phyloP scores from a whole-genome alignment of 2,113 vertebrate species.

The Tricholaema leucomelas region DNA sequence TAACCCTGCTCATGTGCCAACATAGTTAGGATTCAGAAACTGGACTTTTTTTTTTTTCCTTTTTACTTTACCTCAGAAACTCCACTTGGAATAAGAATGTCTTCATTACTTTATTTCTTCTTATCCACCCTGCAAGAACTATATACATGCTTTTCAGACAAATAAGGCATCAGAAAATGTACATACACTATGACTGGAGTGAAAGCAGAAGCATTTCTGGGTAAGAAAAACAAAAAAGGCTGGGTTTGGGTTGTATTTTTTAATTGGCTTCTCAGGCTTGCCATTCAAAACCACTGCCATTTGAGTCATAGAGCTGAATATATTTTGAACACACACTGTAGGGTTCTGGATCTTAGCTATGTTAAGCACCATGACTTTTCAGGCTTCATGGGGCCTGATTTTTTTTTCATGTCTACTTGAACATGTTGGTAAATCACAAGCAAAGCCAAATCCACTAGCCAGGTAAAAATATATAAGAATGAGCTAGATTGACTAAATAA shows the following conservation, averaged over 20 bases:
- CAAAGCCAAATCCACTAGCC: neutral
- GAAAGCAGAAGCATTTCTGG: neutral
- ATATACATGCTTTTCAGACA: neutral
- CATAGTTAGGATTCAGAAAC: neutral
- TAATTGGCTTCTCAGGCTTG: neutral
- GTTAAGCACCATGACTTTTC: neutral
- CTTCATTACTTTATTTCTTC: neutral
- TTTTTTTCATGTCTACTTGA: neutral
- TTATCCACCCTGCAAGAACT: neutral
- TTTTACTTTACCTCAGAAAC: neutral
- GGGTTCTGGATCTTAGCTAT: neutral
- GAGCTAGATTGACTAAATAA: neutral
- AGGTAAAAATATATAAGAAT: neutral
- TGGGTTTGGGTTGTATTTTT: neutral
- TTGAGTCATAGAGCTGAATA: neutral
- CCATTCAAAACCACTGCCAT: neutral
- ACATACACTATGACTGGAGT: neutral
- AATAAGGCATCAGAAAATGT: neutral
- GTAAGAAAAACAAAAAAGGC: neutral
- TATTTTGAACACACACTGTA: neutral
- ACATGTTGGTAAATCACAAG: neutral
- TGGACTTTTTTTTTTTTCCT: neutral
- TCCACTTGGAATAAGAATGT: neutral
- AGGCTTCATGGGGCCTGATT: neutral
- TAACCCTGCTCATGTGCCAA: neutral